These are phyloP conservation scores for Lasiurus borealis DNA, from an alignment of 2,113 vertebrate genomes.

Conservation along the genomic window DNA sequence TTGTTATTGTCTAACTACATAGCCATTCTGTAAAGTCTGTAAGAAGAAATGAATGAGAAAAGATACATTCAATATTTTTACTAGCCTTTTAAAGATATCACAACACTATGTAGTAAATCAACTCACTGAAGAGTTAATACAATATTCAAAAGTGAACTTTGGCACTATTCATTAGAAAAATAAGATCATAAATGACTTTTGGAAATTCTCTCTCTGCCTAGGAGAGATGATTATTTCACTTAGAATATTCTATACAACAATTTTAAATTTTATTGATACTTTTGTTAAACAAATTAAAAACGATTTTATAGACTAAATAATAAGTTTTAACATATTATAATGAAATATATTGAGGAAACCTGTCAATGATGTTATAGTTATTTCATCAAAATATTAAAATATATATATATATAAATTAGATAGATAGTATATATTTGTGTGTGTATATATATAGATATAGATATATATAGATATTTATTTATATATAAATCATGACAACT, in stretches of 20 bases:
- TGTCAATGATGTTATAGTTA: background rate
- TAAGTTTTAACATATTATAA: background rate
- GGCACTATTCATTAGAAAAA: background rate
- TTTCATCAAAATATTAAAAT: background rate
- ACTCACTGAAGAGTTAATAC: background rate
- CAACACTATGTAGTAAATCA: background rate
- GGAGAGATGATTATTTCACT: background rate
- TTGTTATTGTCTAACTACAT: constrained; percentile 42
- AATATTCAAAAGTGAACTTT: background rate
- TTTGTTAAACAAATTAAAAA: background rate
- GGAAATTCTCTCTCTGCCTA: background rate
- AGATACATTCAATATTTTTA: background rate
- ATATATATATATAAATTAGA: too few relatives aligned
- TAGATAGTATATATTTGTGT: too few relatives aligned
- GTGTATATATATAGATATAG: background rate
- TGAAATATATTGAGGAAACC: background rate
- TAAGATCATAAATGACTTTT: background rate
- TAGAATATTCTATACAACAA: background rate
- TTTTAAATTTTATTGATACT: background rate
- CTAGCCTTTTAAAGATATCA: background rate
- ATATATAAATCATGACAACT: background rate
- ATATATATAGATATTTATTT: too few relatives aligned
- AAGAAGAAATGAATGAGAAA: constrained; percentile 51
- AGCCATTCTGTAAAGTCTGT: constrained; percentile 10
- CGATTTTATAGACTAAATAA: background rate